These are phyloP conservation scores for Oreocharis arfaki DNA, from an alignment of 2,113 vertebrate genomes.

Conservation along the genomic window DNA sequence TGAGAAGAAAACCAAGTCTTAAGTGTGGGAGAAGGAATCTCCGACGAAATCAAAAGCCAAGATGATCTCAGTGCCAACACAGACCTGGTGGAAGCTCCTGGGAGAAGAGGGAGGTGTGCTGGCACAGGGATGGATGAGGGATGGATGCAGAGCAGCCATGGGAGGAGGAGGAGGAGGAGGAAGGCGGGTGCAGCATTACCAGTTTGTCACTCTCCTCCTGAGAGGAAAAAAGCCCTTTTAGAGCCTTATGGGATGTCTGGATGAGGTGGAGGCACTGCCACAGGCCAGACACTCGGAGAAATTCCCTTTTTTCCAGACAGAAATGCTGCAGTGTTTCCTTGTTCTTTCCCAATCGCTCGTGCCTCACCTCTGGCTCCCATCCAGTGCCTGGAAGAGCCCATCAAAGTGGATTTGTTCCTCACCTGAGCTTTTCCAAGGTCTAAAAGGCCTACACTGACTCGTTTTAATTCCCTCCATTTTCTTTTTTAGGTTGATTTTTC, in stretches of 20 bases:
- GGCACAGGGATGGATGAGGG: background rate
- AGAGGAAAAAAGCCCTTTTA: background rate
- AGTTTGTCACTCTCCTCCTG: background rate
- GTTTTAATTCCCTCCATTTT: background rate
- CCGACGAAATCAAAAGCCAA: background rate
- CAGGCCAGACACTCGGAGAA: background rate
- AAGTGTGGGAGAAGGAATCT: background rate
- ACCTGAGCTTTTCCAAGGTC: background rate
- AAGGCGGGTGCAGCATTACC: background rate
- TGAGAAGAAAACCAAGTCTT: background rate
- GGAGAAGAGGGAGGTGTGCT: background rate
- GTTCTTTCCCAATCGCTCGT: fast-evolving
- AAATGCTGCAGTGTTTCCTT: background rate
- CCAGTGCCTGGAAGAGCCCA: background rate
- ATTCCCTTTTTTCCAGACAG: background rate
- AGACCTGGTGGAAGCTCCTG: background rate
- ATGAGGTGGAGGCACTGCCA: background rate
- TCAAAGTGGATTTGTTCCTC: fast-evolving
- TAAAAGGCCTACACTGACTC: background rate
- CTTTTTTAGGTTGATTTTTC: background rate
- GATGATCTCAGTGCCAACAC: background rate
- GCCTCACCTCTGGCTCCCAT: background rate
- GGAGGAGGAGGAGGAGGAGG: background rate
- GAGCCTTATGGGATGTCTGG: background rate
- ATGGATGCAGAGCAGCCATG: background rate